Conservation (phyloP, 2,113 vertebrate genomes). For the Neolamprologus falcicula region DNA sequence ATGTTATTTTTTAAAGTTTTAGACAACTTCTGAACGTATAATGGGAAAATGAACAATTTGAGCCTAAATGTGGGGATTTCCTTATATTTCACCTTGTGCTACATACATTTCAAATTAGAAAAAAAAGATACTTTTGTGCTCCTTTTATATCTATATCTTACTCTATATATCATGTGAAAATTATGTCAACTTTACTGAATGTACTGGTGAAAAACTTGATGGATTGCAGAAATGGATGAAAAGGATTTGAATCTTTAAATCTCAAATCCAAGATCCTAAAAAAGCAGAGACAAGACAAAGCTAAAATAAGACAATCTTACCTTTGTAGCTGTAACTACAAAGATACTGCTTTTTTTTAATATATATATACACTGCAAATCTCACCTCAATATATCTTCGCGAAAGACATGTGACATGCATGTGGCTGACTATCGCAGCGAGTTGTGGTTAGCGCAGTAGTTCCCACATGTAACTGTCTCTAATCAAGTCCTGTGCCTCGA, state of each 20-base stretch:
- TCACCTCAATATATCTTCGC: slow-evolving; percentile 37
- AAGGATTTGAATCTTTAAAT: not conserved
- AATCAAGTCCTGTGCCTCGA: slow-evolving; percentile 76
- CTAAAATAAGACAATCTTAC: not conserved
- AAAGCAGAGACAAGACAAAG: not conserved
- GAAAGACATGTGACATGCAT: slow-evolving; percentile 62
- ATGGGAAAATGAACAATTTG: not conserved
- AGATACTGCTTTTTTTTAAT: not conserved
- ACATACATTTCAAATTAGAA: not conserved
- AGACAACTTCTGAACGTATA: not conserved
- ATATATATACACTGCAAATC: not conserved
- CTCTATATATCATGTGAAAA: not conserved
- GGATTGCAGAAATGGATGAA: not conserved
- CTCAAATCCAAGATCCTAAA: not conserved
- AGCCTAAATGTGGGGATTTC: not conserved
- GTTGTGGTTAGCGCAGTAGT: slow-evolving; percentile 77
- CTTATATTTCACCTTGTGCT: not conserved
- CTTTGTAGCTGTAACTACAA: slow-evolving; percentile 28
- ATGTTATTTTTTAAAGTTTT: not conserved
- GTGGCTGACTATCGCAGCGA: slow-evolving; percentile 68
- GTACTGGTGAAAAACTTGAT: not conserved
- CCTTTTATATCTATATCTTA: not conserved
- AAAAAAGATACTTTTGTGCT: not conserved
- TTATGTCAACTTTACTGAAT: not conserved
- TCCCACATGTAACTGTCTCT: slow-evolving; percentile 80